Base-by-base conservation (phyloP, 2,888 invertebrate genomes). In the Parnassius smintheus region DNA sequence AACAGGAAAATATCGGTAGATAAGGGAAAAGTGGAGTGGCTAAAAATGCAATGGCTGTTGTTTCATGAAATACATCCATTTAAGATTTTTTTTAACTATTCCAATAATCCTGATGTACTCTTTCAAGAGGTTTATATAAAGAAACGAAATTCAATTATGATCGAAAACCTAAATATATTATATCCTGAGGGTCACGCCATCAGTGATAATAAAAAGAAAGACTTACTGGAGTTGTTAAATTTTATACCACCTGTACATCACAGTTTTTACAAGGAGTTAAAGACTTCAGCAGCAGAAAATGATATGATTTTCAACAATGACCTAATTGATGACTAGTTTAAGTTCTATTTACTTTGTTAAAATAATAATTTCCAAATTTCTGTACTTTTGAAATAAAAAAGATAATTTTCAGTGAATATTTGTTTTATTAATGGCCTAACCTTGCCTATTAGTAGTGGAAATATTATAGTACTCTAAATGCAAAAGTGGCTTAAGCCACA, bases 241-340 rank as follows among this genome's bases (percentile, higher is more conserved):
- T 58, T 60, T 55, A 60, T 12, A 41, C 25, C 10, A 18, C n/a
- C 13, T 51, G 13, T 18, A 46, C 9, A 46, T 22, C 46, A 18
- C 18, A 13, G 11, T 22, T 10, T 56, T 22, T 22, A 22, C 44
- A 55, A 55, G 42, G 55, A 55, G 55, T 55, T 55, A 55, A 55
- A 55, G 44, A 55, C 42, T 55, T 55, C 55, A 55, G 55, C 35
- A 25, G 8, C 42, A 55, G 55, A 55, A 55, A 55, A 55, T 55
- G 35, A 55, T 42, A 41, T 55, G 42, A 55, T 55, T 55, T 55
- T 55, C 55, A 55, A 8, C 13, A 44, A 55, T 55, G 44, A 55
- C 55, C 44, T n/a, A 55, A 55, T 55, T 55, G 55, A 55, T 55
- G 55, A 55, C 55, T 55, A 41, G 42, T 7, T 12, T 46, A 46